These are phyloP conservation scores for Corynorhinus townsendii DNA, from an alignment of 2,113 vertebrate species.

Conservation along the genomic window DNA sequence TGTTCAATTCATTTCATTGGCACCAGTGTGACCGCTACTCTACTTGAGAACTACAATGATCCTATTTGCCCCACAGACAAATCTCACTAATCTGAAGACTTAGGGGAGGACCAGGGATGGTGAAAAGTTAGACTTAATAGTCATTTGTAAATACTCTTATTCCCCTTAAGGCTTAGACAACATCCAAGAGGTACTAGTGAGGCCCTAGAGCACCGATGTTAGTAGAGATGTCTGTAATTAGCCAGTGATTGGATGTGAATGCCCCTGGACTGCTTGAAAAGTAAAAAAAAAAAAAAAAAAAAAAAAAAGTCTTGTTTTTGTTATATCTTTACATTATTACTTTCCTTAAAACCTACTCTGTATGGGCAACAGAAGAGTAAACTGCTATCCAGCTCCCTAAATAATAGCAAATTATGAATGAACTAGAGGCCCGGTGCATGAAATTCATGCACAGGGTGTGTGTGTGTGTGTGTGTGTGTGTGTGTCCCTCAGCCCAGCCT, in stretches of 20 bases:
- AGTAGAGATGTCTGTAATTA: neutral
- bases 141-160: neutral
- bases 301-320: neutral
- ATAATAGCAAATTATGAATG: neutral
- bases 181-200: neutral
- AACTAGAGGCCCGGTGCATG: neutral
- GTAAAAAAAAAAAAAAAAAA: neutral
- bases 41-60: neutral
- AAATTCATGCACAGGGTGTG: too few relatives aligned
- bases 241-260: neutral
- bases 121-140: neutral
- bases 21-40: neutral
- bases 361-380: neutral
- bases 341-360: conserved; percentile 9
- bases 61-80: neutral
- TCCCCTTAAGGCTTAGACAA: neutral
- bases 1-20: neutral
- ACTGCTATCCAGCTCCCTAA: neutral
- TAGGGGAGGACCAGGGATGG: neutral
- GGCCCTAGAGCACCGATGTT: neutral
- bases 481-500: too few relatives aligned
- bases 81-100: neutral
- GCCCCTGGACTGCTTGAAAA: neutral
- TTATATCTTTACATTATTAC: neutral
- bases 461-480: too few relatives aligned